Evolutionary conservation across 1,140 invertebrate species (phyloP).

Genomic region (Uloborus diversus): DNA sequence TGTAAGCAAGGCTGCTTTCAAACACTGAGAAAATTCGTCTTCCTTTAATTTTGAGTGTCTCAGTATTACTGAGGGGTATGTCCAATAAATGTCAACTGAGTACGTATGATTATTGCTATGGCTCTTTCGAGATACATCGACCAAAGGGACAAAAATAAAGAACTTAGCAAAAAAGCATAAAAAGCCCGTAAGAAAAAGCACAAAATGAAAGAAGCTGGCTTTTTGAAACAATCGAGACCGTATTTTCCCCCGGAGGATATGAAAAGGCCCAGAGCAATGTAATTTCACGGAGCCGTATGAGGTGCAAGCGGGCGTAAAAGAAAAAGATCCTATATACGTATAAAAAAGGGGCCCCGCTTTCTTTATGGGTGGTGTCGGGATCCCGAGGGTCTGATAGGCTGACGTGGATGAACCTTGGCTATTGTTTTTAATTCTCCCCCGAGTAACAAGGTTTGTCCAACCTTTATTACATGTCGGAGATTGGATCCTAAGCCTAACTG

Average conservation of each 20-base stretch:
- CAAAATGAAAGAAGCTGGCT: conserved; percentile 13
- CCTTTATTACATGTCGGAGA: conserved; percentile 55
- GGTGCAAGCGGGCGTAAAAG: conserved; percentile 39
- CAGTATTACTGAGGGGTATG: not conserved
- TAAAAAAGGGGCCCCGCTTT: conserved; percentile 1
- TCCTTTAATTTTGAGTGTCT: not conserved
- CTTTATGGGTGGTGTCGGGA: conserved; percentile 38
- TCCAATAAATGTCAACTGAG: not conserved
- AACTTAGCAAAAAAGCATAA: not conserved
- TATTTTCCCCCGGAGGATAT: conserved; percentile 42
- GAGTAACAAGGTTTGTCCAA: conserved; percentile 47
- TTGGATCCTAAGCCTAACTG: conserved; percentile 48
- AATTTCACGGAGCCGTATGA: conserved; percentile 27
- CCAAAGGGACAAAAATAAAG: conserved; percentile 15
- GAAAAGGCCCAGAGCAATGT: conserved; percentile 40
- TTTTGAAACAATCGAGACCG: conserved; percentile 48
- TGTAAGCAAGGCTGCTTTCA: no score
- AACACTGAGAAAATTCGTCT: not conserved
- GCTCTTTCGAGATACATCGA: conserved; percentile 17
- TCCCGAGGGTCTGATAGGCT: conserved; percentile 29
- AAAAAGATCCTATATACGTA: conserved; percentile 9
- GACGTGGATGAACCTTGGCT: conserved; percentile 43
- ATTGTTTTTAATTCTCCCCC: conserved; percentile 53
- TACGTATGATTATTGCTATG: conserved; percentile 33
- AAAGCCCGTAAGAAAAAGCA: not conserved